phyloP scores from a whole-genome alignment of 2,797 vertebrate genomes.

The Argyrosomus regius region DNA sequence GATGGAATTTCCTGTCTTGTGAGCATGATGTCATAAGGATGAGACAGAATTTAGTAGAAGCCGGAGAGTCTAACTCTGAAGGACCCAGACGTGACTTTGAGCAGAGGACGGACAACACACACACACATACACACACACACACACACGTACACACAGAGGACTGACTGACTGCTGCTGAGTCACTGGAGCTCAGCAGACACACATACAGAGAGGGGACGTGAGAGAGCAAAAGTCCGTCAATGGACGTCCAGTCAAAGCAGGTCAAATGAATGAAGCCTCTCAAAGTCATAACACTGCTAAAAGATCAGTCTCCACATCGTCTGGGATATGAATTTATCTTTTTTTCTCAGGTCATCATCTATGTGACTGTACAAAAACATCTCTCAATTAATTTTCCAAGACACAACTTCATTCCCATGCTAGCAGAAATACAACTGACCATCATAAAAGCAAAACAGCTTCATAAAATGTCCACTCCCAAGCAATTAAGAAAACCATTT shows the following conservation, averaged over 20 bases:
- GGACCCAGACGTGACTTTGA: constrained; percentile 81
- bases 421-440: constrained; percentile 22
- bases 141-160: constrained; percentile 38
- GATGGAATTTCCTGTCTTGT: constrained; percentile 66
- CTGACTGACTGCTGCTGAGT: constrained; percentile 80
- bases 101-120: constrained; percentile 72
- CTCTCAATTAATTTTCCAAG: not conserved
- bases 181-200: constrained; percentile 71
- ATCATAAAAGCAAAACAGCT: constrained; percentile 22
- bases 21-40: constrained; percentile 72
- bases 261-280: constrained; percentile 32
- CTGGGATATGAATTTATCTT: constrained; percentile 16
- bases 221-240: constrained; percentile 42
- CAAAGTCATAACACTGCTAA: not conserved
- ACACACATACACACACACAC: constrained; percentile 42
- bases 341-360: not conserved
- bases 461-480: constrained; percentile 7
- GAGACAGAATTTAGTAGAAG: constrained; percentile 63
- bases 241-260: constrained; percentile 35
- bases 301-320: constrained; percentile 9
- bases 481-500: constrained; percentile 32
- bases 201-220: constrained; percentile 42
- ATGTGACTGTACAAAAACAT: constrained; percentile 5
- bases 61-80: constrained; percentile 69
- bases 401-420: not conserved